phyloP scores from a whole-genome alignment of 1,140 invertebrate species.

The Trypoxylus dichotomus region DNA sequence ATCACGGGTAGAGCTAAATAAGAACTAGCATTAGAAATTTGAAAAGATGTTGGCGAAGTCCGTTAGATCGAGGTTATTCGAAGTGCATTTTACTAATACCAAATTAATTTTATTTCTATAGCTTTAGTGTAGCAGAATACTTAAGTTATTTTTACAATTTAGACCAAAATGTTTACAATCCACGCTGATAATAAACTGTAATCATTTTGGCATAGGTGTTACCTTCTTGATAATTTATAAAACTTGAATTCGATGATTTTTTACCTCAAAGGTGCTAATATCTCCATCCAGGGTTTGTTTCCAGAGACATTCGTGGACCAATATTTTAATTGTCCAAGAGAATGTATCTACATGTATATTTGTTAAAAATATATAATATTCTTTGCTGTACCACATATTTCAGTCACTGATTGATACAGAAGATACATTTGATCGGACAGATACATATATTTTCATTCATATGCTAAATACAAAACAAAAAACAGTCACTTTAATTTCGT shows the following conservation, averaged over 20 bases:
- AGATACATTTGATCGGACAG: too few species aligned
- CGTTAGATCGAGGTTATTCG: not conserved
- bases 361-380: too few species aligned
- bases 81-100: not conserved
- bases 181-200: not conserved
- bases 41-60: not conserved
- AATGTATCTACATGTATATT: too few species aligned
- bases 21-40: not conserved
- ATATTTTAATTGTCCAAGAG: too few species aligned
- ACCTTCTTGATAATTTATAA: conserved; percentile 1
- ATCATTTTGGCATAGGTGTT: not conserved
- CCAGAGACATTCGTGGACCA: too few species aligned
- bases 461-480: too few species aligned
- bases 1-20: conserved; percentile 61
- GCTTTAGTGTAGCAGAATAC: not conserved
- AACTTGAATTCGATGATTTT: not conserved
- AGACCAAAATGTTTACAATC: not conserved
- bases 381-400: too few species aligned
- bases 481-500: too few species aligned
- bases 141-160: not conserved
- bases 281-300: too few species aligned
- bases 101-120: not conserved
- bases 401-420: too few species aligned
- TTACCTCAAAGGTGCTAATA: too few species aligned
- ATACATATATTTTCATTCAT: too few species aligned